Conservation (phyloP, 2,888 invertebrate species). For the Habroteleia sp. region DNA sequence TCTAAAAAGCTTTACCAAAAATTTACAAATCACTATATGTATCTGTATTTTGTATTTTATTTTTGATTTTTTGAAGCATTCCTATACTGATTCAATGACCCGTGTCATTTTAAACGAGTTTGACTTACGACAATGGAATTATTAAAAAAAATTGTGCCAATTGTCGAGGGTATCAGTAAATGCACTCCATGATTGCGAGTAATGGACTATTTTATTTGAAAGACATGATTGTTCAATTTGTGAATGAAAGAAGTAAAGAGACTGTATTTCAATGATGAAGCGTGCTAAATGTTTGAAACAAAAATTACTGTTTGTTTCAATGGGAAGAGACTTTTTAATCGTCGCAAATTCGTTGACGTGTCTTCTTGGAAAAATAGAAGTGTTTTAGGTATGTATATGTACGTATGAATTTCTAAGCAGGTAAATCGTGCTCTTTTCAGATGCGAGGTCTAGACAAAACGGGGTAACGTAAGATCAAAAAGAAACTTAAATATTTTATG, state of each 20-base stretch:
- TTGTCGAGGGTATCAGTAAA: conserved; percentile 11
- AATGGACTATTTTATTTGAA: conserved; percentile 17
- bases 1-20: no score
- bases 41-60: conserved; percentile 16
- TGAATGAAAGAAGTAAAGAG: conserved; percentile 6
- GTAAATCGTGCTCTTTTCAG: conserved; percentile 20
- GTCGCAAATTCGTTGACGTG: conserved; percentile 10
- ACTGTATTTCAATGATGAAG: conserved; percentile 1
- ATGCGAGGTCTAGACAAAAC: conserved; percentile 14
- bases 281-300: conserved; percentile 4
- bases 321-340: conserved; percentile 9
- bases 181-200: conserved; percentile 19
- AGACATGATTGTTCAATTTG: conserved; percentile 10
- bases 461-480: conserved; percentile 12
- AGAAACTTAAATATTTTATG: conserved; percentile 19
- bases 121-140: conserved; percentile 11
- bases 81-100: conserved; percentile 13
- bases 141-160: conserved; percentile 3
- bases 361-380: conserved; percentile 1
- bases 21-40: conserved; percentile 9
- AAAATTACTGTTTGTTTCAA: conserved; percentile 9
- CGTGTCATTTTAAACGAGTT: conserved; percentile 15
- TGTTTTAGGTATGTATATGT: background rate
- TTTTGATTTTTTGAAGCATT: conserved; percentile 1
- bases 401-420: conserved; percentile 13